A percentile compares a stretch with the other conserved stretches of the same genome.
These are phyloP conservation scores for Azemiops feae DNA, from an alignment of 2,113 vertebrate genomes.

Conservation along the genomic window DNA sequence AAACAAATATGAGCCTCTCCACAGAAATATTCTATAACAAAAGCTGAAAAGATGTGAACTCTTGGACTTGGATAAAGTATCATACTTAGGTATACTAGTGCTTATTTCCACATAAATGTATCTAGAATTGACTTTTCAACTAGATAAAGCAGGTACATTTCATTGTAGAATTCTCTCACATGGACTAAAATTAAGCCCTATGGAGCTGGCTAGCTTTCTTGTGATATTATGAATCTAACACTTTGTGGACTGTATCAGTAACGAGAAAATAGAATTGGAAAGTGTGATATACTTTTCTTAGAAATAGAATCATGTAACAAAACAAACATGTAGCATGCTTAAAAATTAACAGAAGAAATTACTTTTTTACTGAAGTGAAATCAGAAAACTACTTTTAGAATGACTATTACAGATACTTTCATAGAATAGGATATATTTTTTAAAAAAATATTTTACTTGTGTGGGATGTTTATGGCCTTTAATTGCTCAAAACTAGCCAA, in stretches of 20 bases:
- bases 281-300: background rate
- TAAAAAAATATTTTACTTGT: background rate
- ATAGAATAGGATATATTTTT: background rate
- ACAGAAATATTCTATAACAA: background rate
- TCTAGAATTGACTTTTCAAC: background rate
- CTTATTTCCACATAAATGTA: background rate
- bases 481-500: background rate
- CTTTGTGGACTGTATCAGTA: too few species aligned
- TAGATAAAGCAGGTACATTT: background rate
- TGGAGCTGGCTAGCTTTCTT: background rate
- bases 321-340: background rate
- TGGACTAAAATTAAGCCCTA: background rate
- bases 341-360: background rate
- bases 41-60: background rate
- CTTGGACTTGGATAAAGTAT: background rate
- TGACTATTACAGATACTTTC: background rate
- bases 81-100: background rate
- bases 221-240: background rate
- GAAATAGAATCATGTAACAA: background rate
- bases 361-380: background rate
- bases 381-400: background rate
- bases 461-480: background rate
- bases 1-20: background rate
- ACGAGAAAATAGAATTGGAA: background rate
- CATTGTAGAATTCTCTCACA: background rate